Percentiles rank a stretch among this genome's conserved stretches.
phyloP scores from a whole-genome alignment of 2,113 vertebrate species.

The Prunella himalayana region DNA sequence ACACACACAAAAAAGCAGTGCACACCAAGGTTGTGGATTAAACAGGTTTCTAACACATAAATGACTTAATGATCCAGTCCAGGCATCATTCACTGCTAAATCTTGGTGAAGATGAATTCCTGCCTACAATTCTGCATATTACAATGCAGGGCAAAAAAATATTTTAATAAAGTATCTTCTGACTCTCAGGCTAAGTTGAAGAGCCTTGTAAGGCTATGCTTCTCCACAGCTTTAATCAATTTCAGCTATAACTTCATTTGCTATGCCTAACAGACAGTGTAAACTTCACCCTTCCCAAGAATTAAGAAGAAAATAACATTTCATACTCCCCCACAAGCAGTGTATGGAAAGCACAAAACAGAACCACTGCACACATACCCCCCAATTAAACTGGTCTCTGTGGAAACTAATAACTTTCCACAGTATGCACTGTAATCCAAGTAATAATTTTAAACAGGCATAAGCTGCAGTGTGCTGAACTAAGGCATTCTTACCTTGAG shows the following conservation, averaged over 20 bases:
- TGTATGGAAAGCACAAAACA: background rate
- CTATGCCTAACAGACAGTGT: conserved; percentile 9
- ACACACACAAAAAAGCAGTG: background rate
- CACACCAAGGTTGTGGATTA: background rate
- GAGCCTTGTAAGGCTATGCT: conserved; percentile 50
- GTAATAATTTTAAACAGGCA: conserved; percentile 49
- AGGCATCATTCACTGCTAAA: background rate
- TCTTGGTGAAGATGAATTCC: background rate
- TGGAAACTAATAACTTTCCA: conserved; percentile 62
- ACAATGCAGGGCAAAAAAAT: background rate
- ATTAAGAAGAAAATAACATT: conserved; percentile 7
- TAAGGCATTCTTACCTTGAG: conserved; percentile 56
- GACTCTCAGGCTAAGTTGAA: conserved; percentile 9
- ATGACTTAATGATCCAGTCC: background rate
- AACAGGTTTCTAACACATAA: conserved; percentile 18
- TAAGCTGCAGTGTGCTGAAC: conserved; percentile 47
- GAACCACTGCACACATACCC: conserved; percentile 21
- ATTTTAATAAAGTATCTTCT: background rate
- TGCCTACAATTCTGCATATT: background rate
- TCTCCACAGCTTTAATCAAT: conserved; percentile 18
- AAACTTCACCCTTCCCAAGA: conserved; percentile 42
- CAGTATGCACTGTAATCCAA: conserved; percentile 50
- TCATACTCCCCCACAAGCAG: background rate
- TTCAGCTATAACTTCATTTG: conserved; percentile 42
- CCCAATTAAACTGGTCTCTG: conserved; percentile 52